Conservation (phyloP, 2,113 vertebrate species). For the Numenius arquata region DNA sequence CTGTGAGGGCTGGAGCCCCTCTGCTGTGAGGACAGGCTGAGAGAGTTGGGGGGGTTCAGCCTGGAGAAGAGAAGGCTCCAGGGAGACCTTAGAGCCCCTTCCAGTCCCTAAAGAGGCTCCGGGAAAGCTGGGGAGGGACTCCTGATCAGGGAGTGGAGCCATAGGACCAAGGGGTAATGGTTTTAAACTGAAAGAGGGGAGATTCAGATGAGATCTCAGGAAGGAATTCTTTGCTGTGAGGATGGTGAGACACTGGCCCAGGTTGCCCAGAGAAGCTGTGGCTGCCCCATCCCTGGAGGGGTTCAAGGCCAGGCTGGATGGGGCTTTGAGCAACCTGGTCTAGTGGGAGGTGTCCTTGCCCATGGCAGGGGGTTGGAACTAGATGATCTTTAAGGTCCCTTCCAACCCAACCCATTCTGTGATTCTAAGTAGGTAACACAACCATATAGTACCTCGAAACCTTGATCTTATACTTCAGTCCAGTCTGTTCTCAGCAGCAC, state of each 20-base stretch:
- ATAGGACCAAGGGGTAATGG: not conserved
- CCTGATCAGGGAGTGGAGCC: not conserved
- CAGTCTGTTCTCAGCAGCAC: not conserved
- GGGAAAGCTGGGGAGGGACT: not conserved
- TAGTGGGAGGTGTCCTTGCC: not conserved
- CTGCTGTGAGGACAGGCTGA: not conserved
- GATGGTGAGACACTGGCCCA: not conserved
- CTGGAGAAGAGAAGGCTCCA: not conserved
- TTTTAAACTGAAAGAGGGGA: not conserved
- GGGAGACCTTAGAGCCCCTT: not conserved
- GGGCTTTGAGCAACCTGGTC: not conserved
- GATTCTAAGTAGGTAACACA: not conserved
- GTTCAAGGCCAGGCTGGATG: not conserved
- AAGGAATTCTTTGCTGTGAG: not conserved
- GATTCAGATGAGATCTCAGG: not conserved
- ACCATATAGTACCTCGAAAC: not conserved
- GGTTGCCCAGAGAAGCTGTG: not conserved
- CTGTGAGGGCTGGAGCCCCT: not conserved
- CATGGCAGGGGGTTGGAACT: not conserved
- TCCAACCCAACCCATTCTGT: not conserved
- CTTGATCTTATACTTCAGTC: rapidly evolving
- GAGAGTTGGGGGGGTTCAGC: not conserved
- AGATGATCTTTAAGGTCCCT: not conserved
- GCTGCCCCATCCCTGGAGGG: not conserved
- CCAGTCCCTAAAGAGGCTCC: not conserved